Evolutionary conservation across 2,888 invertebrate genomes (phyloP).

Genomic region (Pammene aurita): DNA sequence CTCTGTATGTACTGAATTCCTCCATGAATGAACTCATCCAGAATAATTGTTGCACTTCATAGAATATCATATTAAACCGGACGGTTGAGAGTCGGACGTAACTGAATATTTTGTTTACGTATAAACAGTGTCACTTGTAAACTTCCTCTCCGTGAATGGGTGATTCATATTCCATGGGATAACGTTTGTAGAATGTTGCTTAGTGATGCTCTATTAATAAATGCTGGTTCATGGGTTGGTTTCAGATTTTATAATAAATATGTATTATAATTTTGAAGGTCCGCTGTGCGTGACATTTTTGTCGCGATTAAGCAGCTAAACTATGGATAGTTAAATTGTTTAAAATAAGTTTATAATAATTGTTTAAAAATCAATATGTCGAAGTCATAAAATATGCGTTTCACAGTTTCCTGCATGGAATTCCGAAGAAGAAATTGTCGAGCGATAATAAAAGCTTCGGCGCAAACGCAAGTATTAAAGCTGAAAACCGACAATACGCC

Average conservation of each 20-base stretch:
- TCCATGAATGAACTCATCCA: conserved; percentile 60
- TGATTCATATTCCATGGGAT: conserved; percentile 51
- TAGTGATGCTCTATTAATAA: conserved; percentile 35
- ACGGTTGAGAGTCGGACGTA: conserved; percentile 35
- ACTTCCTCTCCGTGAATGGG: conserved; percentile 61
- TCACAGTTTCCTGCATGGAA: conserved; percentile 44
- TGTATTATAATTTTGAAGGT: not conserved
- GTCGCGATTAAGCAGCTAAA: too few relatives aligned
- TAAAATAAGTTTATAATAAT: conserved; percentile 46
- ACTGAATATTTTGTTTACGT: conserved; percentile 46
- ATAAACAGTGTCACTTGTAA: conserved; percentile 52
- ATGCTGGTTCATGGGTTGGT: conserved; percentile 27
- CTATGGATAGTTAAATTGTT: not conserved
- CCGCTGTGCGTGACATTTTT: too few relatives aligned
- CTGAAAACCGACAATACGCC: conserved; percentile 76
- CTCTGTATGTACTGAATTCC: conserved; percentile 9
- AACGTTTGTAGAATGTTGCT: conserved; percentile 27
- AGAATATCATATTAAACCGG: conserved; percentile 53
- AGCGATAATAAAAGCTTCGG: conserved; percentile 72
- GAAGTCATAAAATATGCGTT: conserved; percentile 68
- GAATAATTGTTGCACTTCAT: conserved; percentile 61
- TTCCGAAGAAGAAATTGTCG: conserved; percentile 48
- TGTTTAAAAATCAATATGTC: conserved; percentile 58
- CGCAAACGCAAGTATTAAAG: conserved; percentile 68
- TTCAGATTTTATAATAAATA: not conserved